Evolutionary conservation across 2,113 vertebrate species (phyloP), one percentile per base, ranked within the genome.

Genomic region (Syngnathus typhle): DNA sequence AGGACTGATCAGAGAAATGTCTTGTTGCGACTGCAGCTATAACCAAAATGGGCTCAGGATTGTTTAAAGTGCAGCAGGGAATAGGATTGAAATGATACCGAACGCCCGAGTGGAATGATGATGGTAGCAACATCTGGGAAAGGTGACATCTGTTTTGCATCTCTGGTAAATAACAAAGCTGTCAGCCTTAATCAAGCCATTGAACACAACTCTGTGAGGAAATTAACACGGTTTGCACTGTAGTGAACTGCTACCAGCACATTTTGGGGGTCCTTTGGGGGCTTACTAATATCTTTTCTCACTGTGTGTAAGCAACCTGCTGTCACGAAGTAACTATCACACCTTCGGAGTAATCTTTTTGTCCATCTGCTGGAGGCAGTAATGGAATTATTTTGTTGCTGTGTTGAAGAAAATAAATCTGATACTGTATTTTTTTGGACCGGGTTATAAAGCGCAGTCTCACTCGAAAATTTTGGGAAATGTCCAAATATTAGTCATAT

Each of bases 1-100:
- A 56, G 18, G 5, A n/a, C 19, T 64, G 67, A 72, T 79, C 36
- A 72, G 67, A 68, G 3, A 32, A 32, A 32, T 3, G 27, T 23
- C 23, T 23, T 23, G n/a, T 43, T 13, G 52, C 1, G 21, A 46
- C 43, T 61, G 49, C 54, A 60, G 65, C 16, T 41, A 61, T 41
- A 38, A 13, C 41, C 23, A 38, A 63, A 55, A 67, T 36, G 39
- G 15, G 1, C 63, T 37, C 8, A 10, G 18, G 18, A n/a, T 51
- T 27, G 41, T 62, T 63, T 7, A n/a, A 66, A 12, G 63, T 64
- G 60, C 51, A 64, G 5, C 27, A 61, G 38, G 23, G 13, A 61
- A 37, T 18, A 49, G 27, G 60, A 27, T 15, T 44, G 21, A 64
- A 64, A 64, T 1, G 0, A 44, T 23, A 21, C 41, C 1, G n/a